These are phyloP conservation scores for Discoglossus pictus DNA, from an alignment of 2,797 vertebrate genomes.

Conservation along the genomic window DNA sequence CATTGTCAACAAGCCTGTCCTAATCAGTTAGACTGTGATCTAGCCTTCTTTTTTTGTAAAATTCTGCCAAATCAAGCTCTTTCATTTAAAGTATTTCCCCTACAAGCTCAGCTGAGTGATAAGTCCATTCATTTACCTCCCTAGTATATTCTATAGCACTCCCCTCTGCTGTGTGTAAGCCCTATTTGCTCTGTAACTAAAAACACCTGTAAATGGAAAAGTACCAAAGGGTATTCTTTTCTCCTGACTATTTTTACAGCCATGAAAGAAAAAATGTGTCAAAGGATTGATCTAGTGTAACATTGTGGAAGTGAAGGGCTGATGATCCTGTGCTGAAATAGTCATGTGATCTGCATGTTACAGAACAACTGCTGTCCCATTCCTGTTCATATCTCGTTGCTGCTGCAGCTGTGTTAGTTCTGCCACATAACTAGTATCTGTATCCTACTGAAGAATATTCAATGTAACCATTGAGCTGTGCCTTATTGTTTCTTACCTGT, in stretches of 20 bases:
- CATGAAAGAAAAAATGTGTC: constrained; percentile 9
- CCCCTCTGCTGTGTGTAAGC: neutral
- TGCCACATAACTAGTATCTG: neutral
- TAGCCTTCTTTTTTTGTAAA: too few species aligned
- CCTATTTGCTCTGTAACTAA: neutral
- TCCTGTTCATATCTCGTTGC: neutral
- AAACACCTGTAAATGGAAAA: too few species aligned
- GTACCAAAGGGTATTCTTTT: neutral
- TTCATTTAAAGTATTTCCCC: too few species aligned
- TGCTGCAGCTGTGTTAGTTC: neutral
- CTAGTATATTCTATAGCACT: neutral
- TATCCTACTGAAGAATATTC: neutral
- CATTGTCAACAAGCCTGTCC: too few species aligned
- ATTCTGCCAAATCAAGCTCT: too few species aligned
- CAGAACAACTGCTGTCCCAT: neutral
- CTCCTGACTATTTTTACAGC: constrained; percentile 29
- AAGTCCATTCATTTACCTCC: too few species aligned
- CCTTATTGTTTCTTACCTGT: constrained; percentile 17
- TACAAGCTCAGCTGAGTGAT: too few species aligned
- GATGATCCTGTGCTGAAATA: neutral
- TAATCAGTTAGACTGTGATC: too few species aligned
- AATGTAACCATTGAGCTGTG: neutral
- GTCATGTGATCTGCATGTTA: constrained; percentile 6
- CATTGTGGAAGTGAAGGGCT: constrained; percentile 22
- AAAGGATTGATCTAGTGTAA: constrained; percentile 37